Base-by-base conservation (phyloP, 2,888 invertebrate species). In the Cryptophagus acutangulus region DNA sequence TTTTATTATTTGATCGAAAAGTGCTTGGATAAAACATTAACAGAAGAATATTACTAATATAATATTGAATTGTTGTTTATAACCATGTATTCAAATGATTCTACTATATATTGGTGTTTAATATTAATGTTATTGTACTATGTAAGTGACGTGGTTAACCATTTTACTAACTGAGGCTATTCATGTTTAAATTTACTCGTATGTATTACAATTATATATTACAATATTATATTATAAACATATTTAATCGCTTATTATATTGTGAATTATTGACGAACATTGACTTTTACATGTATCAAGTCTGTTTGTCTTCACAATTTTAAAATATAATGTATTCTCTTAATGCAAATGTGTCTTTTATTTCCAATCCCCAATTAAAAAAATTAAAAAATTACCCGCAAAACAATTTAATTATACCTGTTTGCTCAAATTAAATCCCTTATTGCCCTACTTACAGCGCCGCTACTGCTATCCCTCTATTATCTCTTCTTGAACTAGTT, bases 261-360 rank as follows among this genome's bases (percentile, higher is more conserved):
- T n/a, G n/a, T n/a, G n/a, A n/a, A n/a, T n/a, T n/a, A n/a, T n/a
- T n/a, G n/a, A n/a, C n/a, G 31, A 9, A 16, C n/a, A 15, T 16
- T 15, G 31, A 31, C 4, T 16, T 4, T 6, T 41, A 40, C 45
- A 48, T 52, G 45, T 49, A 48, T 41, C 42, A 48, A 47, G 45
- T 54, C 50, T 57, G 58, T 56, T 56, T 55, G 51, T 46, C 53
- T 49, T 55, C 52, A 57, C 48, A 51, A 57, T 55, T 58, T 54
- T 54, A 58, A n/a, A 63, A 55, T 58, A 57, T 63, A n/a, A 62
- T 63, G 65, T 66, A 65, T 64, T 65, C 66, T 65, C 64, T 65
- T 63, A 63, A 64, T 62, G 66, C 63, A 63, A 40, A 46, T 26
- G 39, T 43, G 49, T 44, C 38, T 52, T 5, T 10, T 36, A 13